These are phyloP conservation scores for Pollenia amentaria DNA, from an alignment of 2,888 invertebrate genomes.

Conservation along the genomic window DNA sequence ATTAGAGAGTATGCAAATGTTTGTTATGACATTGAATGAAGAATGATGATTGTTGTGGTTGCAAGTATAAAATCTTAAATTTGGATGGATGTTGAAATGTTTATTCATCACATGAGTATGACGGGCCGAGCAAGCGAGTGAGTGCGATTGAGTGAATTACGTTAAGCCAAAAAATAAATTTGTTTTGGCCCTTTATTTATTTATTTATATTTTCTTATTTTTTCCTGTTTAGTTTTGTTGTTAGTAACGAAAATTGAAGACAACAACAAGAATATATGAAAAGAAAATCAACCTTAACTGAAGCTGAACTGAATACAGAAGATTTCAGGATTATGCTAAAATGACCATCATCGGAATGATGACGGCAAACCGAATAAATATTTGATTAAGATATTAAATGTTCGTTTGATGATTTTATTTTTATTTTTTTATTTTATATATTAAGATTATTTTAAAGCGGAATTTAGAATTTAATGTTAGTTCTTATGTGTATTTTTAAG, in stretches of 20 bases:
- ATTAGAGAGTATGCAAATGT: constrained; percentile 33
- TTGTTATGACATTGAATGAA: constrained; percentile 58
- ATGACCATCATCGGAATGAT: not conserved
- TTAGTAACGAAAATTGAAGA: constrained; percentile 12
- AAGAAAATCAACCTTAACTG: constrained; percentile 52
- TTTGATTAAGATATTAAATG: constrained; percentile 40
- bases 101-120: constrained; percentile 29
- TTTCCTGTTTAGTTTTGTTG: constrained; percentile 13
- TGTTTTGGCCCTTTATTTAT: constrained; percentile 59
- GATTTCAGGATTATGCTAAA: not conserved
- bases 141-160: constrained; percentile 12
- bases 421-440: constrained; percentile 13
- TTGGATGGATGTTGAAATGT: constrained; percentile 10
- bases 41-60: constrained; percentile 39
- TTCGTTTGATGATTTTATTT: not conserved
- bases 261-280: constrained; percentile 3
- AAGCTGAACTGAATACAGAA: constrained; percentile 41
- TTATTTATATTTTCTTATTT: constrained; percentile 5
- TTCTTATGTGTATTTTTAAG: not conserved
- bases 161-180: constrained; percentile 72
- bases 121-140: constrained; percentile 12
- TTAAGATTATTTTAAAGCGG: not conserved
- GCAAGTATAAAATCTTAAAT: not conserved
- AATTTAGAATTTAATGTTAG: constrained; percentile 14
- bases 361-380: constrained; percentile 38